These are phyloP conservation scores for Pseudomyrmex gracilis DNA, from an alignment of 1,140 invertebrate genomes.

Conservation along the genomic window DNA sequence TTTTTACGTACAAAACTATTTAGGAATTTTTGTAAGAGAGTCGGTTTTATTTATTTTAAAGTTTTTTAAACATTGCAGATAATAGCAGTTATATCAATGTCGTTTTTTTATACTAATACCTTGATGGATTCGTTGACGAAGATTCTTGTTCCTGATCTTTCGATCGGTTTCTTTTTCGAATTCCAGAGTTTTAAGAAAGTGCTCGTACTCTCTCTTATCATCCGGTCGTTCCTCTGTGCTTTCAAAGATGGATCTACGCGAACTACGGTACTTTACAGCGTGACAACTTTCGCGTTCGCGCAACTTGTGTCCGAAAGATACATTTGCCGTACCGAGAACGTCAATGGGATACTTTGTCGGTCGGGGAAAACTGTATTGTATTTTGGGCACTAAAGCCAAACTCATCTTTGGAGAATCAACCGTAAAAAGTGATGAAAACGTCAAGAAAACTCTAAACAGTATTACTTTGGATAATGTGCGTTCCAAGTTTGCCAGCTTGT, in stretches of 20 bases:
- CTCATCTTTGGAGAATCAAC: slow-evolving; percentile 49
- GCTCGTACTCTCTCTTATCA: slow-evolving; percentile 63
- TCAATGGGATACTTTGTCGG: slow-evolving; percentile 43
- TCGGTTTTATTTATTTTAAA: not conserved
- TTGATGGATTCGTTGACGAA: slow-evolving; percentile 65
- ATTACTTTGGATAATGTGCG: slow-evolving; percentile 26
- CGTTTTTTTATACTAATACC: slow-evolving; percentile 29
- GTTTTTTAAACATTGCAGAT: slow-evolving; percentile 2
- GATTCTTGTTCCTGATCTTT: slow-evolving; percentile 62
- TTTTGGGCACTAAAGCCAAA: slow-evolving; percentile 50
- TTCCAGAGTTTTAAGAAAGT: slow-evolving; percentile 56
- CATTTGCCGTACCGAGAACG: slow-evolving; percentile 66
- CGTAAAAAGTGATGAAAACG: not conserved
- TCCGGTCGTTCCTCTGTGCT: not conserved
- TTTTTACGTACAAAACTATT: not conserved
- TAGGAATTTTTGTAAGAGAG: not conserved
- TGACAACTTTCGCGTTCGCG: slow-evolving; percentile 40
- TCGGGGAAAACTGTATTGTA: slow-evolving; percentile 40
- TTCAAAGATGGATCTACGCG: slow-evolving; percentile 31
- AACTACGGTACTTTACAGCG: slow-evolving; percentile 1
- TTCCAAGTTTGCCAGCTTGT: not conserved
- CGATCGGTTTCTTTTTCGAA: slow-evolving; percentile 70
- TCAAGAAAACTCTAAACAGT: not conserved
- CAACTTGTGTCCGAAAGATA: slow-evolving; percentile 66
- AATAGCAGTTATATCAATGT: not conserved